Evolutionary conservation across 2,113 vertebrate species (phyloP).

Genomic region (Chunga burmeisteri): DNA sequence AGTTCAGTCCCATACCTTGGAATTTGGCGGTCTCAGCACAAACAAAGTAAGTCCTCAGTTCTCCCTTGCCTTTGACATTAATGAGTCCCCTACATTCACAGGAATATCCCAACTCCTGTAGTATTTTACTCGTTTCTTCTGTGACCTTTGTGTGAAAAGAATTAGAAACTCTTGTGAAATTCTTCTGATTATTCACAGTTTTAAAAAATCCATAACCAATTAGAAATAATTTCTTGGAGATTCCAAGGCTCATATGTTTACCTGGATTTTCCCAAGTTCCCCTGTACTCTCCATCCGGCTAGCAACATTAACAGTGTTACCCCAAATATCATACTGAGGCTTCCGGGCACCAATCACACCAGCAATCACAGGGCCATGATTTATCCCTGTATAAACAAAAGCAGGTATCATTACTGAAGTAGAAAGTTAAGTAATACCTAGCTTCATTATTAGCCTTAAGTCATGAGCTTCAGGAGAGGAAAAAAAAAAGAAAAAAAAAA

Average conservation of each 20-base stretch:
- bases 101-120: constrained; percentile 88
- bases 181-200: not conserved
- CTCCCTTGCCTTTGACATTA: constrained; percentile 96
- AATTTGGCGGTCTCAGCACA: constrained; percentile 94
- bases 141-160: constrained; percentile 82
- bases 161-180: not conserved
- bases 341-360: constrained; percentile 98
- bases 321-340: constrained; percentile 98
- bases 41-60: constrained; percentile 94
- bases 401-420: not conserved
- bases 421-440: not conserved
- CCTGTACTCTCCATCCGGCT: constrained; percentile 98
- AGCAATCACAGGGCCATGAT: constrained; percentile 94
- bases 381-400: constrained; percentile 82
- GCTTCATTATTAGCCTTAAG: not conserved
- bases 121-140: constrained; percentile 86
- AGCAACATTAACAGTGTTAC: constrained; percentile 96
- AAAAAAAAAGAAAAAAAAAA: not conserved
- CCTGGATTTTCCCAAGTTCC: constrained; percentile 96
- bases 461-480: not conserved
- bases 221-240: not conserved
- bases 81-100: constrained; percentile 95
- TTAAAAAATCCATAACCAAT: not conserved
- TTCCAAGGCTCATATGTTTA: constrained; percentile 3
- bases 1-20: constrained; percentile 87